Evolutionary conservation across 2,888 invertebrate genomes (phyloP).

Genomic region (Cyaniris semiargus): DNA sequence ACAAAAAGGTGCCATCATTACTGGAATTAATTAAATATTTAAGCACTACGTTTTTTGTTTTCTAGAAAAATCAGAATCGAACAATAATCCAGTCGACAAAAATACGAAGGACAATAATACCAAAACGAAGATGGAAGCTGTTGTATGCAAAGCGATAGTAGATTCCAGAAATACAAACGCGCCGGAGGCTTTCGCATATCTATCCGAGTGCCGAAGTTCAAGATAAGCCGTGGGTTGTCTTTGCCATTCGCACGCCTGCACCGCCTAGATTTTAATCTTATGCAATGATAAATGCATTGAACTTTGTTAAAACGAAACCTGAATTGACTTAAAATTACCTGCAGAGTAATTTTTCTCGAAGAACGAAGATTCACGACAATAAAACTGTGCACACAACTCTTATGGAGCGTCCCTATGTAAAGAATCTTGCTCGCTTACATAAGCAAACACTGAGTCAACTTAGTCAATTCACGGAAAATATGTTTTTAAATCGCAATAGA

Average conservation of each 20-base stretch:
- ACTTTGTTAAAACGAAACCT: constrained; percentile 44
- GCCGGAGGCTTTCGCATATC: constrained; percentile 32
- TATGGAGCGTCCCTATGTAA: constrained; percentile 18
- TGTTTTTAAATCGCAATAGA: constrained; percentile 53
- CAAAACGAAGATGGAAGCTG: constrained; percentile 29
- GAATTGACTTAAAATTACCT: constrained; percentile 30
- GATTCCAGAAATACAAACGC: constrained; percentile 20
- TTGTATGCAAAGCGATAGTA: constrained; percentile 4
- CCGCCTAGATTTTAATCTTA: constrained; percentile 61
- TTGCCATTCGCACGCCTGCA: constrained; percentile 71
- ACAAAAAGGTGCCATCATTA: neutral
- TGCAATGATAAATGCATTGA: constrained; percentile 63
- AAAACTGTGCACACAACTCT: neutral
- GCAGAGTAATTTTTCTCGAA: neutral
- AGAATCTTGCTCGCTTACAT: constrained; percentile 42
- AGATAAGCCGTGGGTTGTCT: constrained; percentile 49
- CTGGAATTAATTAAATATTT: too few species aligned
- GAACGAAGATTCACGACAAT: constrained; percentile 33
- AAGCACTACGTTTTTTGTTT: too few species aligned
- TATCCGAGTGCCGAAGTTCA: constrained; percentile 59
- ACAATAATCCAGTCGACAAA: neutral
- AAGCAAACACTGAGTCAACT: constrained; percentile 67
- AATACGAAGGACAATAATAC: constrained; percentile 41
- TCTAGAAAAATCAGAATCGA: too few species aligned
- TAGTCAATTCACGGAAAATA: constrained; percentile 51